Evolutionary conservation across 2,888 invertebrate genomes (phyloP).

Genomic region (Tenthredo notha): DNA sequence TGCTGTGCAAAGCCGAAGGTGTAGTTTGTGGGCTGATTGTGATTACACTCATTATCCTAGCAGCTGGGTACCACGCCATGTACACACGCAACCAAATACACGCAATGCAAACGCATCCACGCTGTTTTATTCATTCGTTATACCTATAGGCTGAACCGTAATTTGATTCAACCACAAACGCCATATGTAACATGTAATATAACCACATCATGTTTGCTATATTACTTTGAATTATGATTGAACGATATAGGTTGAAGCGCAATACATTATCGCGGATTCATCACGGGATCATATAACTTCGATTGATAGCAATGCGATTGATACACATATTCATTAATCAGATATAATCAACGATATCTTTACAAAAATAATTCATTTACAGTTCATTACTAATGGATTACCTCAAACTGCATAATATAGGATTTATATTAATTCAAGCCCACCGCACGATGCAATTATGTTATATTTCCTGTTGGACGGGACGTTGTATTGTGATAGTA

Average conservation of each 20-base stretch:
- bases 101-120: slow-evolving; percentile 61
- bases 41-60: slow-evolving; percentile 71
- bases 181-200: slow-evolving; percentile 60
- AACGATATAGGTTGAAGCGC: slow-evolving; percentile 25
- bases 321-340: background rate
- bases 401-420: background rate
- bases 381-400: background rate
- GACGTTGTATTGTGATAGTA: background rate
- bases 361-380: background rate
- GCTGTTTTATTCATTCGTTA: slow-evolving; percentile 55
- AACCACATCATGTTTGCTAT: slow-evolving; percentile 26
- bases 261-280: background rate
- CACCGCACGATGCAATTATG: background rate
- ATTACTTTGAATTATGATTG: slow-evolving; percentile 38
- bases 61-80: slow-evolving; percentile 57
- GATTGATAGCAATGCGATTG: background rate
- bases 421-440: background rate
- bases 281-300: background rate
- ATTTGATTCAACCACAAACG: slow-evolving; percentile 63
- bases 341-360: background rate
- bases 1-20: slow-evolving; percentile 42
- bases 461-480: background rate
- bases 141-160: slow-evolving; percentile 58
- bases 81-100: slow-evolving; percentile 66
- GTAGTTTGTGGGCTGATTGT: slow-evolving; percentile 65